phyloP scores from a whole-genome alignment of 2,113 vertebrate genomes.

The Ptychochromis oligacanthus region DNA sequence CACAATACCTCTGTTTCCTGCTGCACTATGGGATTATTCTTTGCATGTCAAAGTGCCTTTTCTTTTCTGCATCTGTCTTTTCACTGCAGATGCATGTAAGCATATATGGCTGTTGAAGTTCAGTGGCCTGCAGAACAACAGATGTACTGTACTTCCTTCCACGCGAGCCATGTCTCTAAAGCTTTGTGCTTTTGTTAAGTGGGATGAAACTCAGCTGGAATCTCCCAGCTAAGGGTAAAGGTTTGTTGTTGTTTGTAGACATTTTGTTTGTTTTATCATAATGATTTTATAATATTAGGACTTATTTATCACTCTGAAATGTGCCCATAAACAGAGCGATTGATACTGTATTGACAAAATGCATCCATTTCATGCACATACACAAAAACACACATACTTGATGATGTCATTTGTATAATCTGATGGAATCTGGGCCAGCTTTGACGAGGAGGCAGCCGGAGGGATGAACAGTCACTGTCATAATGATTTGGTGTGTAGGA shows the following conservation, averaged over 20 bases:
- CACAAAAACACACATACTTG: slow-evolving; percentile 30
- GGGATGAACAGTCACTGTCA: slow-evolving; percentile 75
- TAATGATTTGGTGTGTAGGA: slow-evolving; percentile 60
- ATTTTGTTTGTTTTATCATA: background rate
- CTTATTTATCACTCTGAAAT: slow-evolving; percentile 10
- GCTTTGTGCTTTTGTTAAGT: background rate
- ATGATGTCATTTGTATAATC: slow-evolving; percentile 75
- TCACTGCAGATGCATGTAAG: slow-evolving; percentile 12
- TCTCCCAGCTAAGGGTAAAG: background rate
- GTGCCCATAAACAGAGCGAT: background rate
- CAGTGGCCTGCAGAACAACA: slow-evolving; percentile 42
- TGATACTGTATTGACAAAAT: slow-evolving; percentile 4
- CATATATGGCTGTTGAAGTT: slow-evolving; percentile 15
- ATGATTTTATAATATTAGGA: slow-evolving; percentile 2
- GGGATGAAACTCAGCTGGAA: background rate
- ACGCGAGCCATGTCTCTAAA: slow-evolving; percentile 10
- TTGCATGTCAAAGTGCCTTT: slow-evolving; percentile 33
- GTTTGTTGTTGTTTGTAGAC: background rate
- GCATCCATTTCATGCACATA: slow-evolving; percentile 7
- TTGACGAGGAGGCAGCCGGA: slow-evolving; percentile 63
- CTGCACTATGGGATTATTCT: slow-evolving; percentile 13
- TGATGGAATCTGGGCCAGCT: slow-evolving; percentile 72
- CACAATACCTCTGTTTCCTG: slow-evolving; percentile 4
- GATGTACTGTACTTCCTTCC: slow-evolving; percentile 31
- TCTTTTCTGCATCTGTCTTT: background rate